A percentile compares a stretch with the other conserved stretches of the same genome.
Evolutionary conservation across 2,113 vertebrate species (phyloP).

Genomic region (Vombatus ursinus): DNA sequence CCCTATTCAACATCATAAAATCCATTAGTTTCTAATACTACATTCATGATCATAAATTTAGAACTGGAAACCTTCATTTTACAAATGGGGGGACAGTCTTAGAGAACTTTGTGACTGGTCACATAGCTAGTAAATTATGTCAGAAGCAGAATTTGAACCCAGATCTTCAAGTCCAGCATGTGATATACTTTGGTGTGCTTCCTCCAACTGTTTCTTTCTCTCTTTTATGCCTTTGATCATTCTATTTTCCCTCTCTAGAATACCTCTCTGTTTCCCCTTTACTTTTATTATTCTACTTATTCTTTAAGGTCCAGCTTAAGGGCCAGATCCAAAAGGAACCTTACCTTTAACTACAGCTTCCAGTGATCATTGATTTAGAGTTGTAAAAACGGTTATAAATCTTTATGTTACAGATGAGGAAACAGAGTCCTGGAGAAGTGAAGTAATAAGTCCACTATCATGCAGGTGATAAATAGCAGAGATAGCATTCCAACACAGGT

Average conservation of each 20-base stretch:
- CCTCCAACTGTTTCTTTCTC: not conserved
- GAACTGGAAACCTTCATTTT: not conserved
- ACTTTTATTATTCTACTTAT: not conserved
- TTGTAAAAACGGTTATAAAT: not conserved
- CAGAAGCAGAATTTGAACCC: not conserved
- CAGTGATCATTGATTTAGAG: not conserved
- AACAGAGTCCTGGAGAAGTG: not conserved
- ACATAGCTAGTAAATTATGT: not conserved
- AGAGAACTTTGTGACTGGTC: not conserved
- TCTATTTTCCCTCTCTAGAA: not conserved
- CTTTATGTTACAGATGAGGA: not conserved
- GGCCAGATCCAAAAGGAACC: not conserved
- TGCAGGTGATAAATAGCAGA: not conserved
- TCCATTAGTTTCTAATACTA: not conserved
- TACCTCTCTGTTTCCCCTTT: not conserved
- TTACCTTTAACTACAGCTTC: not conserved
- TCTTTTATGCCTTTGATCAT: not conserved
- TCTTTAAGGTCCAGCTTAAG: not conserved
- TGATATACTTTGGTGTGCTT: not conserved
- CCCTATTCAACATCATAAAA: not conserved
- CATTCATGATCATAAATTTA: not conserved
- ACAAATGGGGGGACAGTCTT: not conserved
- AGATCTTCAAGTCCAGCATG: not conserved
- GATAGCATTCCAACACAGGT: not conserved
- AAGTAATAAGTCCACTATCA: not conserved